phyloP scores from a whole-genome alignment of 2,113 vertebrate species.

The Anser cygnoides region DNA sequence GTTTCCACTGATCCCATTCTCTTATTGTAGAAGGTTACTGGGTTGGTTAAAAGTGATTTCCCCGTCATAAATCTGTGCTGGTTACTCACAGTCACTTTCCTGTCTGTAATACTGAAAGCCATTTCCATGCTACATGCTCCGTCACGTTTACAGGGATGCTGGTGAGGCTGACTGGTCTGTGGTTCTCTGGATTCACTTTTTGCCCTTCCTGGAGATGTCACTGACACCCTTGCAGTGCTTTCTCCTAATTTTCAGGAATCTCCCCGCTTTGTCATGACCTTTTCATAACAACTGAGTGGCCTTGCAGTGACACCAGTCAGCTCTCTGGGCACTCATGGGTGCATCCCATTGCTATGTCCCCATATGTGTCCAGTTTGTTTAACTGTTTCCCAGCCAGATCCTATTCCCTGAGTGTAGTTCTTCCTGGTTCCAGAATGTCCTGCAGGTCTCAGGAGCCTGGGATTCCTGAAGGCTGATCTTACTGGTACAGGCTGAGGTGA shows the following conservation, averaged over 20 bases:
- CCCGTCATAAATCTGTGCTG: background rate
- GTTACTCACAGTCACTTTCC: background rate
- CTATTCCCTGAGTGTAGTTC: background rate
- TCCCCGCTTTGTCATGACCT: background rate
- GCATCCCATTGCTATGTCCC: background rate
- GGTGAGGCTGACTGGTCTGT: background rate
- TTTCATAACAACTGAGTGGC: background rate
- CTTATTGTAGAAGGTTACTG: background rate
- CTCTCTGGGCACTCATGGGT: background rate
- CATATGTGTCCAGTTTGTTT: background rate
- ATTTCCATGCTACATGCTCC: background rate
- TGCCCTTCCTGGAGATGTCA: background rate
- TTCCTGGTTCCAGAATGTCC: background rate
- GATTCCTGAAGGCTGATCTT: background rate
- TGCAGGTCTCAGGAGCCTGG: background rate
- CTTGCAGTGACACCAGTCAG: background rate
- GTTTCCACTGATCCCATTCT: background rate
- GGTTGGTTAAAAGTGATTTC: background rate
- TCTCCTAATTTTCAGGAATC: background rate
- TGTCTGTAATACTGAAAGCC: background rate
- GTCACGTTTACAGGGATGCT: background rate
- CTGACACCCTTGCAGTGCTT: background rate
- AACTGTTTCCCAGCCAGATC: fast-evolving
- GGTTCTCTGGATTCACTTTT: background rate
- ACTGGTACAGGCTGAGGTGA: background rate